Base-by-base conservation (phyloP, 1,140 invertebrate genomes). In the Propsilocerus akamusi region DNA sequence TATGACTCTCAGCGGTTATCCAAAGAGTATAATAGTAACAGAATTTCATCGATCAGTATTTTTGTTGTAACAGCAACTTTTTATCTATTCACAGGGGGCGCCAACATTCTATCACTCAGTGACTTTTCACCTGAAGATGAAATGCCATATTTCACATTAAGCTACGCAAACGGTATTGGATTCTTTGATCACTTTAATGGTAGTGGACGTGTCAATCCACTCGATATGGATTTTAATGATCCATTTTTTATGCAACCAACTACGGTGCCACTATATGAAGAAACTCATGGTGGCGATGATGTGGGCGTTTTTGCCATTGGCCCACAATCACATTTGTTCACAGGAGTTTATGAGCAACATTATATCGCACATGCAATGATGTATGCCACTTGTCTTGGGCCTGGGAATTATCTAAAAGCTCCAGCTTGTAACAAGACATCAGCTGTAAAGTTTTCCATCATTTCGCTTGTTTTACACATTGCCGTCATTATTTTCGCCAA, bases 81-180 rank as follows among this genome's bases (percentile, higher is more conserved):
- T n/a, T n/a, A n/a, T n/a, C n/a, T n/a, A n/a, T n/a, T n/a, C n/a
- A n/a, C n/a, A n/a, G n/a, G n/a, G n/a, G n/a, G n/a, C n/a, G n/a
- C n/a, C n/a, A n/a, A n/a, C n/a, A n/a, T n/a, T n/a, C n/a, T n/a
- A n/a, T n/a, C n/a, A n/a, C n/a, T n/a, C n/a, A n/a, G n/a, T n/a
- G n/a, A n/a, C n/a, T n/a, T n/a, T n/a, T n/a, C 54, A 68, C 61
- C 60, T 3, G 64, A 65, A 2, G 51, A 55, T 12, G 58, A 61
- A n/a, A 54, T 75, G 47, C 75, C 77, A 0, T 83, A 80, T 61
- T 71, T 77, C 30, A 80, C 77, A 2, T 63, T 86, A 3, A 70
- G 69, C 2, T 83, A 83, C 55, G 73, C 75, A 11, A 82, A 82
- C 63, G 81, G 81, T 1, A 77, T 78, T 2, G 76, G 78, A n/a